Evolutionary conservation across 2,888 invertebrate species (phyloP), one percentile per base, ranked within the genome.

Genomic region (Troides helena): DNA sequence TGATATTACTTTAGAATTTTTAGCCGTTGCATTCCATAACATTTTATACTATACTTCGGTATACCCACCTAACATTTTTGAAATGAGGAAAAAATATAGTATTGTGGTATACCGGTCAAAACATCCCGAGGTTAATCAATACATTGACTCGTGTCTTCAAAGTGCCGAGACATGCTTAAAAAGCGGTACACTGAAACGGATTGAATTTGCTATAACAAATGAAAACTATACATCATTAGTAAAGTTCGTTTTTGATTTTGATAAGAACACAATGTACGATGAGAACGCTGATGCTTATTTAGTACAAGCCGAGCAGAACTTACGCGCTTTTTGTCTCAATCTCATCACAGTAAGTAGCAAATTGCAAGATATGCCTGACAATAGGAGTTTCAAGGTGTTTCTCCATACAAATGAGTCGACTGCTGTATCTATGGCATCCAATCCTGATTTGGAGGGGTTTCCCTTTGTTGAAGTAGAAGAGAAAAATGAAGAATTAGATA

Each of bases 91-190:
- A 77, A 94, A 95, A 75, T 96, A 95, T 80, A 94, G 94, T 62
- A 87, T 94, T 10, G 92, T 93, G 2, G 93, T 95, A 0, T 87
- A 95, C 77, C 91, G 93, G 72, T 94, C 94, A 36, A 87, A 93
- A 57, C 95, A 96, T 82, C 95, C 95, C 50, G 94, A 95, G 78
- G 86, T 96, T 0, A 95, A 94, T 74, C 89, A 94, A 64, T 96
- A 96, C 77, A 92, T 95, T 53, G 89, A 90, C 69, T 85, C 94
- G 70, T 92, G 93, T 72, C 78, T 95, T 65, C 93, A 91, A 83
- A 90, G 88, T 67, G 84, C 93, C 4, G 82, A 81, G 65, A 93
- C 90, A 77, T 92, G 94, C 77, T 78, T 94, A 21, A 93, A 92
- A 78, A 86, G 79, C 69, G 90, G 88, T 8, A 89, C 93, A 70